Conservation (phyloP, 1,140 invertebrate species). For the Seison nebaliae region DNA sequence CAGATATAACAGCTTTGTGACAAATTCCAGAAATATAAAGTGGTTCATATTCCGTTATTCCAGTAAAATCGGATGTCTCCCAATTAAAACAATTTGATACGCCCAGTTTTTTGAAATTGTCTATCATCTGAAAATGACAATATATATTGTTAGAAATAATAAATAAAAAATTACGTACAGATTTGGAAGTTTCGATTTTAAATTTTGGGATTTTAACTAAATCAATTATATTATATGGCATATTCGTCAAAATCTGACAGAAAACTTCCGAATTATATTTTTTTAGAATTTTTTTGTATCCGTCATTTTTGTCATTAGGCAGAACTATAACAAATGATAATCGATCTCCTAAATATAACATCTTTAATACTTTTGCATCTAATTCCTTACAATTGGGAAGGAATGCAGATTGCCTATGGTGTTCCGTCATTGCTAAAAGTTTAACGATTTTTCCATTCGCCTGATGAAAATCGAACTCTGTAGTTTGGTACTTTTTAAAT, state of each 20-base stretch:
- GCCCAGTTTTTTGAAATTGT: slow-evolving; percentile 26
- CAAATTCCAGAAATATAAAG: slow-evolving; percentile 19
- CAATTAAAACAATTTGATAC: slow-evolving; percentile 21
- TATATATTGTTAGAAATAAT: neutral
- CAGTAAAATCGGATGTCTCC: slow-evolving; percentile 14
- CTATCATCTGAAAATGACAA: slow-evolving; percentile 4
- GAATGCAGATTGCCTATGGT: slow-evolving; percentile 41
- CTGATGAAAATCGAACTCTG: slow-evolving; percentile 19
- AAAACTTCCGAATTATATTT: slow-evolving; percentile 31
- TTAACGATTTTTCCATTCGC: slow-evolving; percentile 3
- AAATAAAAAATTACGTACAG: neutral
- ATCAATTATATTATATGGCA: slow-evolving; percentile 14
- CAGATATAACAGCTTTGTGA: slow-evolving; percentile 32
- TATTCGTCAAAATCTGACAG: slow-evolving; percentile 13
- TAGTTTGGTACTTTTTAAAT: slow-evolving; percentile 35
- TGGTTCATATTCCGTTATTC: slow-evolving; percentile 14
- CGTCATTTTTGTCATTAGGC: slow-evolving; percentile 30
- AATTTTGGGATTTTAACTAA: slow-evolving; percentile 38
- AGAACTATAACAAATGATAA: slow-evolving; percentile 44
- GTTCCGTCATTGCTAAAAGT: slow-evolving; percentile 34
- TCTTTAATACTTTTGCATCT: slow-evolving; percentile 39
- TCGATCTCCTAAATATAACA: slow-evolving; percentile 40
- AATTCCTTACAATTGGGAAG: slow-evolving; percentile 38
- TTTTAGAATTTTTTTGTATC: slow-evolving; percentile 28
- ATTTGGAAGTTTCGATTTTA: slow-evolving; percentile 30